A percentile compares a stretch with the other conserved stretches of the same genome.
Evolutionary conservation across 2,113 vertebrate genomes (phyloP).

Genomic region (Nettapus auritus): DNA sequence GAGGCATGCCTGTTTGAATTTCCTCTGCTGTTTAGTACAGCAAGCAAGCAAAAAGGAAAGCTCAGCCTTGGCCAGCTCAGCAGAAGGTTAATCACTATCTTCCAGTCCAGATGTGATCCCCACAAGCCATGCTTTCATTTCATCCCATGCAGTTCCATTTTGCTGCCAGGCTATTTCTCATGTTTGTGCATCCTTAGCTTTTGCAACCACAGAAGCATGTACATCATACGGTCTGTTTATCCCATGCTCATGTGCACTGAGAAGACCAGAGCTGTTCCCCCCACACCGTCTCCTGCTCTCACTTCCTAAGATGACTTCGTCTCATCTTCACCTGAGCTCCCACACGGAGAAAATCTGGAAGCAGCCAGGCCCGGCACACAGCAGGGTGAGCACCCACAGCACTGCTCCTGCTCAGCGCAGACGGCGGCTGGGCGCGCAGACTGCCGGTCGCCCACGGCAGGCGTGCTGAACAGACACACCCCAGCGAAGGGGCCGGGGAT

Average conservation of each 20-base stretch:
- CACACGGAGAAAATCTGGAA: not conserved
- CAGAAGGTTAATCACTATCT: not conserved
- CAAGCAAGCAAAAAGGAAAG: not conserved
- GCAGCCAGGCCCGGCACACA: not conserved
- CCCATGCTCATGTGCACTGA: not conserved
- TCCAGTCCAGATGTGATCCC: not conserved
- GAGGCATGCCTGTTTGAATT: not conserved
- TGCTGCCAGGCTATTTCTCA: not conserved
- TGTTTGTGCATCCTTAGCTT: not conserved
- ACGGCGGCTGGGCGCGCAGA: not conserved
- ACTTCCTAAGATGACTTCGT: not conserved
- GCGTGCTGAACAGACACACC: constrained; percentile 23
- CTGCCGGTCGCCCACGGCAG: not conserved
- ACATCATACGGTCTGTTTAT: not conserved
- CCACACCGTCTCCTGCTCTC: not conserved
- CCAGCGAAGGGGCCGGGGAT: not conserved
- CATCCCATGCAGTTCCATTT: not conserved
- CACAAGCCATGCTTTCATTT: not conserved
- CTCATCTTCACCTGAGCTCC: not conserved
- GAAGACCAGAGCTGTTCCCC: not conserved
- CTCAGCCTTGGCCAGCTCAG: not conserved
- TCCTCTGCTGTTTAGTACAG: not conserved
- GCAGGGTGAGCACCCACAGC: rapidly evolving
- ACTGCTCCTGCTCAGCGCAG: not conserved
- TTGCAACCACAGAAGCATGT: not conserved